Percentiles rank a stretch among this genome's conserved stretches.
Evolutionary conservation across 2,888 invertebrate species (phyloP).

Genomic region (Epicampocera succincta): DNA sequence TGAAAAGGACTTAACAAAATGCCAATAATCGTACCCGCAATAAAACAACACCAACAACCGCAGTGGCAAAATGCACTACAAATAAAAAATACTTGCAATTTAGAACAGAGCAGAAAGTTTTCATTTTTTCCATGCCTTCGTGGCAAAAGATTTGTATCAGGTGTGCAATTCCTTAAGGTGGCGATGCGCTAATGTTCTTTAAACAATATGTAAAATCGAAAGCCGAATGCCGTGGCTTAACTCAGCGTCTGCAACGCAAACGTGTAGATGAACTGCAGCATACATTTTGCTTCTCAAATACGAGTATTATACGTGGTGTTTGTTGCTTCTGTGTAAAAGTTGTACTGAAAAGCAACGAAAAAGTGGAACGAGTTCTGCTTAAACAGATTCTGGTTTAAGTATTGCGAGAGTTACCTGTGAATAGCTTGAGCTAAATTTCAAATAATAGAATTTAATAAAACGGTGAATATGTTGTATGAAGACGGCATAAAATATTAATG

Average conservation of each 20-base stretch:
- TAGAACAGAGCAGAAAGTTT: not conserved
- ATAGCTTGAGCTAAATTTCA: too few relatives aligned
- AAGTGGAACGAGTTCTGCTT: not conserved
- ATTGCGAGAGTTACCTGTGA: too few relatives aligned
- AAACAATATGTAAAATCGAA: conserved; percentile 63
- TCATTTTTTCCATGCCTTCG: conserved; percentile 13
- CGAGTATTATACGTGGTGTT: not conserved
- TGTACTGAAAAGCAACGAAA: conserved; percentile 2
- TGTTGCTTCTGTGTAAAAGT: conserved; percentile 42
- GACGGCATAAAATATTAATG: too few relatives aligned
- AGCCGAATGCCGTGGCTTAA: conserved; percentile 48
- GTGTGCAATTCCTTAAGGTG: conserved; percentile 74
- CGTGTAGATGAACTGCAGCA: too few relatives aligned
- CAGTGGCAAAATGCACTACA: conserved; percentile 30
- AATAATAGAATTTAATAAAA: too few relatives aligned
- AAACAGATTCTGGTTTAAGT: too few relatives aligned
- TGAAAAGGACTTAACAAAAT: conserved; percentile 41
- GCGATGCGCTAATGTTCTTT: conserved; percentile 66
- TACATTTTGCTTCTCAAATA: too few relatives aligned
- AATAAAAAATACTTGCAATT: conserved; percentile 50
- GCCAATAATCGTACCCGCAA: conserved; percentile 25
- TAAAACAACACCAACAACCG: conserved; percentile 16
- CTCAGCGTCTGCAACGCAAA: conserved; percentile 8
- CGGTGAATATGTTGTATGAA: too few relatives aligned
- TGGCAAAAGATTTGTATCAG: conserved; percentile 73